Base-by-base conservation (phyloP, 2,113 vertebrate genomes). In the Oxygymnocypris stewartii region DNA sequence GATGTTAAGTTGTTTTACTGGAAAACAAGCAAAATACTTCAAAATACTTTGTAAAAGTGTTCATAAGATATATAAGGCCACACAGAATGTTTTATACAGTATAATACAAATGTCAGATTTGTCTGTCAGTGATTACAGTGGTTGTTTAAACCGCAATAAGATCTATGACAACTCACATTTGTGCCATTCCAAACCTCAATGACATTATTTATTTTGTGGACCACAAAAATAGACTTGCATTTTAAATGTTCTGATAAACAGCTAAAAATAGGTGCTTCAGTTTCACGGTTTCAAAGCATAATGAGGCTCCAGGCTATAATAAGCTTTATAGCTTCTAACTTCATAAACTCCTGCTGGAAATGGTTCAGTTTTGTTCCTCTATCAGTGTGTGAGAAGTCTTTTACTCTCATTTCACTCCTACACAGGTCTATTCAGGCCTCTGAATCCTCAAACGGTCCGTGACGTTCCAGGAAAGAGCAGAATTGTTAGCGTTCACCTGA, bases 401-500 rank as follows among this genome's bases (percentile, higher is more conserved):
- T 61, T 10, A 61, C 57, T 3, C 20, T 4, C 8, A 61, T 61
- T 61, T n/a, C 20, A 1, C 8, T 61, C 57, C 20, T 61, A 61
- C 57, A 61, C 57, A 10, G 8, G 57, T 61, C 57, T 61, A 61
- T n/a, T 61, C 57, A n/a, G 57, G 57, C 57, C 57, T 61, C 57
- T n/a, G 57, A 61, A n/a, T n/a, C 20, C 57, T 61, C 57, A 61
- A 61, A 61, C 57, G 8, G 57, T 73, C 37, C 2, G 18, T 73
- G 69, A 73, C 69, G 10, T 42, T 73, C 69, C 37, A 4, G 20
- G 37, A 42, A 42, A 47, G 44, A 49, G 12, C 12, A 25, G 23
- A 47, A 28, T 76, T 75, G 23, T 76, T 76, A 47, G 73, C 6
- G 42, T 25, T 76, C 42, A 76, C 73, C 73, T 76, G 73, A 47